These are phyloP conservation scores for Eledone cirrhosa DNA, from an alignment of 2,888 invertebrate species.

Conservation along the genomic window DNA sequence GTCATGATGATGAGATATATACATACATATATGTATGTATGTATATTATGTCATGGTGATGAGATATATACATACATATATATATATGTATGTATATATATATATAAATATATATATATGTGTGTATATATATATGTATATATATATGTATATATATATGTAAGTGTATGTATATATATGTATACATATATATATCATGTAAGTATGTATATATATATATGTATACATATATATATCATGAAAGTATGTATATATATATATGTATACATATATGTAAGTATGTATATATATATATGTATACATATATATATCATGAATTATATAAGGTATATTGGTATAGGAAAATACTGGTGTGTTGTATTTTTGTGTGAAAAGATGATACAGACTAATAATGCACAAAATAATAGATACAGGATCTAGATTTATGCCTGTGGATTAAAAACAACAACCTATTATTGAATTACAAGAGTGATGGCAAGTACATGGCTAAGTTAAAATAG, in stretches of 20 bases:
- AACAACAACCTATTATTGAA: too few species aligned
- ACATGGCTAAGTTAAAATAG: too few species aligned
- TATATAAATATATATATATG: not conserved
- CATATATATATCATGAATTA: not conserved
- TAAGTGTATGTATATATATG: not conserved
- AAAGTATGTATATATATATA: not conserved
- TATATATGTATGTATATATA: not conserved
- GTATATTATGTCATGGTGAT: not conserved
- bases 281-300: not conserved
- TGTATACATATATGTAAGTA: not conserved
- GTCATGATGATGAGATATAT: not conserved
- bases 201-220: not conserved
- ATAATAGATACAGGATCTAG: too few species aligned
- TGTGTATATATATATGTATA: not conserved
- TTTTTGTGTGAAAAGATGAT: too few species aligned
- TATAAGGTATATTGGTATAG: too few species aligned
- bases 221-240: not conserved
- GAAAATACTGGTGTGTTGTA: too few species aligned
- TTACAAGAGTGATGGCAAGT: too few species aligned
- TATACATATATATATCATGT: not conserved
- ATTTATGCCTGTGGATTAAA: too few species aligned
- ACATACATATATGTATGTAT: too few species aligned
- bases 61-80: not conserved
- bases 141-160: not conserved
- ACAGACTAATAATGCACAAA: too few species aligned